Conservation (phyloP, 2,113 vertebrate genomes). For the Stictonetta naevosa region DNA sequence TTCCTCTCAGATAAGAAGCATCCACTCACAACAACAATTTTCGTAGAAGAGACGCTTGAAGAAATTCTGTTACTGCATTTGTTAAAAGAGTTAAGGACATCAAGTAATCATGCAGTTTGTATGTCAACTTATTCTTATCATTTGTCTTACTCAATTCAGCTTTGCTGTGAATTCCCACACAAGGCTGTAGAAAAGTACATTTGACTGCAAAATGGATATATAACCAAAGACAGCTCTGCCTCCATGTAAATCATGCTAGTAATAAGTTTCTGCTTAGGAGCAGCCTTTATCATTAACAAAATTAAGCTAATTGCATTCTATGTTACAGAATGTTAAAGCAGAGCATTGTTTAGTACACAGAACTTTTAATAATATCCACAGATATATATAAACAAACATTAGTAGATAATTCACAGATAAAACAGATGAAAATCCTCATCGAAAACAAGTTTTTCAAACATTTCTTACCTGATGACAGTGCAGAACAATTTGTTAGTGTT, state of each 20-base stretch:
- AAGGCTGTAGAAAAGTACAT: not conserved
- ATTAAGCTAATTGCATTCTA: not conserved
- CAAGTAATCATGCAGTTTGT: not conserved
- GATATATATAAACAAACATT: not conserved
- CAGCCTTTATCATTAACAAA: not conserved
- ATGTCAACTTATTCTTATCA: not conserved
- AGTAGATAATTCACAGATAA: not conserved
- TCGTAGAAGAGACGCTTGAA: not conserved
- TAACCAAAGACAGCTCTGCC: not conserved
- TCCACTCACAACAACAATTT: not conserved
- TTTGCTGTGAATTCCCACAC: not conserved
- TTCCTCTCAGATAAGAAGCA: not conserved
- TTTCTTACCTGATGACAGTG: slow-evolving; percentile 83
- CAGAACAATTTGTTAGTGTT: slow-evolving; percentile 40
- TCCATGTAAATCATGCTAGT: not conserved
- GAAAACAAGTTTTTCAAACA: not conserved
- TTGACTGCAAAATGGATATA: not conserved
- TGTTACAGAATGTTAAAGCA: not conserved
- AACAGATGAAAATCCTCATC: not conserved
- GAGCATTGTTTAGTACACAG: not conserved
- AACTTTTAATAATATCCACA: not conserved
- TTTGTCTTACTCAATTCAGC: not conserved
- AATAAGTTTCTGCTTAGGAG: not conserved
- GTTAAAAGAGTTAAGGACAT: not conserved
- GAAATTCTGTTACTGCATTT: not conserved